phyloP scores from a whole-genome alignment of 2,888 invertebrate genomes.

The Mechanitis messenoides region DNA sequence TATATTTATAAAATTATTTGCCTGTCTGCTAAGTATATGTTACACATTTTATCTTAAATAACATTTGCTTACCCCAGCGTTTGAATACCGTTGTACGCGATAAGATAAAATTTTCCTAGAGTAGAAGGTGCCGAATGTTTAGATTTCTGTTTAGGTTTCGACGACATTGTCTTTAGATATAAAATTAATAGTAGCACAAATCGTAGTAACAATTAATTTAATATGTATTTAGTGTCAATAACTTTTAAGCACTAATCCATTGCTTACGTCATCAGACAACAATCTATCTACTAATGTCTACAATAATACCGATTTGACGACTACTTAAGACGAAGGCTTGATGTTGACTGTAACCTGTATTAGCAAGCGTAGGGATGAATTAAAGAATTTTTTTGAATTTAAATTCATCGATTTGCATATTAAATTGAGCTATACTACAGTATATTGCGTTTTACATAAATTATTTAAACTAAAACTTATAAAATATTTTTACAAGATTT shows the following conservation, averaged over 20 bases:
- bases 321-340: neutral
- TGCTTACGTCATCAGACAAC: slow-evolving; percentile 2
- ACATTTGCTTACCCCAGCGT: slow-evolving; percentile 79
- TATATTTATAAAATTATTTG: too few relatives aligned
- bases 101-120: slow-evolving; percentile 79
- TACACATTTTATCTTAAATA: neutral
- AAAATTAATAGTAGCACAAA: neutral
- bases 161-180: slow-evolving; percentile 28
- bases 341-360: neutral
- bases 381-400: neutral
- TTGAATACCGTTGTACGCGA: slow-evolving; percentile 84
- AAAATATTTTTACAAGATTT: neutral
- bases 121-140: slow-evolving; percentile 68
- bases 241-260: slow-evolving; percentile 1
- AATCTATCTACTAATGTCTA: slow-evolving; percentile 1
- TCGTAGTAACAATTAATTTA: neutral
- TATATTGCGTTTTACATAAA: neutral
- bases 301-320: slow-evolving; percentile 1
- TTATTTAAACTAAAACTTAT: neutral
- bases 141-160: slow-evolving; percentile 42
- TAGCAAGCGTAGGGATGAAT: neutral
- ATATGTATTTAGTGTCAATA: neutral
- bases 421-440: neutral
- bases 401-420: neutral
- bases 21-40: neutral